Conservation (phyloP, 2,797 vertebrate genomes). For the Choloepus didactylus region DNA sequence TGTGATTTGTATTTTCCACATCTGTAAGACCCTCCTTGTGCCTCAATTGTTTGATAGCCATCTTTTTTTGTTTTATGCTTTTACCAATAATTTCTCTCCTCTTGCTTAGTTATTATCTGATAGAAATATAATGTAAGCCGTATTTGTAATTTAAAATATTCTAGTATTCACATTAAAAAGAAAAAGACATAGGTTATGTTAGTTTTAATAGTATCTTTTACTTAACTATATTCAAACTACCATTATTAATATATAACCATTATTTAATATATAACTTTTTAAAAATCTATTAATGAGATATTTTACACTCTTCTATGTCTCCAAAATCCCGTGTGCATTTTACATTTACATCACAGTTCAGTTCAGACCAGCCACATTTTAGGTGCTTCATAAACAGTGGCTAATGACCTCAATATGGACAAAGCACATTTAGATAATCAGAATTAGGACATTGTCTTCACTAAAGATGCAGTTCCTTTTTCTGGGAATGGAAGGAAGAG, state of each 20-base stretch:
- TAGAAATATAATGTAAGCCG: constrained; percentile 36
- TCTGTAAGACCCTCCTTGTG: neutral
- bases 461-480: constrained; percentile 29
- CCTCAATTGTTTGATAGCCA: neutral
- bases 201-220: constrained; percentile 43
- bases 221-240: constrained; percentile 37
- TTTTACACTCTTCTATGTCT: constrained; percentile 57
- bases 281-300: constrained; percentile 17
- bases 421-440: neutral
- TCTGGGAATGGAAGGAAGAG: constrained; percentile 33
- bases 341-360: neutral
- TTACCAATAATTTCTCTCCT: constrained; percentile 3
- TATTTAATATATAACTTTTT: neutral
- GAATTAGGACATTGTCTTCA: constrained; percentile 34
- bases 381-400: neutral
- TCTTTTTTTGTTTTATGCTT: constrained; percentile 25
- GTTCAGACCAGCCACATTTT: neutral
- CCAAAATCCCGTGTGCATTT: constrained; percentile 21
- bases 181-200: constrained; percentile 22
- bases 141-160: constrained; percentile 58
- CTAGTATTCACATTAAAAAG: constrained; percentile 48
- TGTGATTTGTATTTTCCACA: constrained; percentile 5
- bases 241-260: neutral
- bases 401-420: neutral
- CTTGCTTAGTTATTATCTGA: neutral